phyloP scores from a whole-genome alignment of 2,888 invertebrate species.

The Meandrusa payeni region DNA sequence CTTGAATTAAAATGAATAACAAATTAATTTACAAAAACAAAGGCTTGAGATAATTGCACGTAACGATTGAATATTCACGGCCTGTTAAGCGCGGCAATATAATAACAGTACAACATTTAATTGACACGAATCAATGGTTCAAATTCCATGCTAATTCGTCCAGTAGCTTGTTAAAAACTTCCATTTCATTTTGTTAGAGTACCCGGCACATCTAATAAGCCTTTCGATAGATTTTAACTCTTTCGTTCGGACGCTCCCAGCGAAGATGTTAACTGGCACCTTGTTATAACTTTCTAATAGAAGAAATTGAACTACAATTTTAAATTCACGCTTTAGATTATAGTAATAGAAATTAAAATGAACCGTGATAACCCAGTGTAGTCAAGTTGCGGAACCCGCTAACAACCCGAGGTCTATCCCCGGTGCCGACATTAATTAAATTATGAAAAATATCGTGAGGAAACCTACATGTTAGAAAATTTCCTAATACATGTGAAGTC shows the following conservation, averaged over 20 bases:
- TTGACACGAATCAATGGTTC: slow-evolving; percentile 56
- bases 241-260: slow-evolving; percentile 41
- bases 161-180: slow-evolving; percentile 73
- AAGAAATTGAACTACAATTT: slow-evolving; percentile 43
- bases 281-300: slow-evolving; percentile 66
- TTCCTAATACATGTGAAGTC: too few relatives aligned
- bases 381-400: too few relatives aligned
- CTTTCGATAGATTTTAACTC: slow-evolving; percentile 47
- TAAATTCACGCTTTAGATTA: too few relatives aligned
- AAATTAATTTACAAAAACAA: neutral
- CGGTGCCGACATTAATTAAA: too few relatives aligned
- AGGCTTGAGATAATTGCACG: slow-evolving; percentile 12
- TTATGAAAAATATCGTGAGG: too few relatives aligned
- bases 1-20: too few relatives aligned
- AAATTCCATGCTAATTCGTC: slow-evolving; percentile 35
- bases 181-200: slow-evolving; percentile 71
- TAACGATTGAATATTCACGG: slow-evolving; percentile 19
- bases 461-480: too few relatives aligned
- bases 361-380: too few relatives aligned
- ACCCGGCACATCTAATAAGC: slow-evolving; percentile 50
- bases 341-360: too few relatives aligned
- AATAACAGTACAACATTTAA: slow-evolving; percentile 47
- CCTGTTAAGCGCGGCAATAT: slow-evolving; percentile 14
- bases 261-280: slow-evolving; percentile 43
- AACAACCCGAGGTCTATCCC: too few relatives aligned